These are phyloP conservation scores for Dipodomys spectabilis DNA, from an alignment of 2,113 vertebrate genomes.

Conservation along the genomic window DNA sequence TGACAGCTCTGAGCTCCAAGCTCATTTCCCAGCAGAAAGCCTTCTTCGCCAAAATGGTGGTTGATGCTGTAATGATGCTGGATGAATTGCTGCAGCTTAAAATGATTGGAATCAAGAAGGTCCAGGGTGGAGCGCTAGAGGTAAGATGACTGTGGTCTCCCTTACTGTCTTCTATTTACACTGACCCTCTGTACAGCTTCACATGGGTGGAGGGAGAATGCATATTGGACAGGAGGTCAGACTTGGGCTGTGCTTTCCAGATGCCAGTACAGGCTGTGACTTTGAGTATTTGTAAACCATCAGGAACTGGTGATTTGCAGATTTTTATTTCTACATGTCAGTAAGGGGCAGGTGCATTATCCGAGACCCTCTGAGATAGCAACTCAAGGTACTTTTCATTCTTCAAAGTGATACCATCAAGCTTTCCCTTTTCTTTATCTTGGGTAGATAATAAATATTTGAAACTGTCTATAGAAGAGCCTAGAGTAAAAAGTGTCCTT, in stretches of 20 bases:
- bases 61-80: constrained; percentile 96
- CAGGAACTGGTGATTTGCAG: background rate
- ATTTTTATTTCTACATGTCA: background rate
- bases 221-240: background rate
- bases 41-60: constrained; percentile 96
- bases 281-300: background rate
- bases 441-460: constrained; percentile 9
- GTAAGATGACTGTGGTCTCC: constrained; percentile 82
- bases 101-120: constrained; percentile 99
- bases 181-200: background rate
- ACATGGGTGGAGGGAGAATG: background rate
- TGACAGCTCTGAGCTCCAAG: constrained; percentile 97
- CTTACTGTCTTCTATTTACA: background rate
- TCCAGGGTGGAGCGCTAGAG: constrained; percentile 96
- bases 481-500: constrained; percentile 1
- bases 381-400: background rate
- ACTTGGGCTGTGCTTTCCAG: background rate
- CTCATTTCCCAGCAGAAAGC: constrained; percentile 96
- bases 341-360: background rate
- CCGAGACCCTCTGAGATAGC: background rate
- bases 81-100: constrained; percentile 96
- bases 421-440: constrained; percentile 8
- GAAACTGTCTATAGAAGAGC: background rate
- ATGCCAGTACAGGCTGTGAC: background rate
- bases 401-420: background rate